Base-by-base conservation (phyloP, 2,113 vertebrate species). In the Tenrec ecaudatus region DNA sequence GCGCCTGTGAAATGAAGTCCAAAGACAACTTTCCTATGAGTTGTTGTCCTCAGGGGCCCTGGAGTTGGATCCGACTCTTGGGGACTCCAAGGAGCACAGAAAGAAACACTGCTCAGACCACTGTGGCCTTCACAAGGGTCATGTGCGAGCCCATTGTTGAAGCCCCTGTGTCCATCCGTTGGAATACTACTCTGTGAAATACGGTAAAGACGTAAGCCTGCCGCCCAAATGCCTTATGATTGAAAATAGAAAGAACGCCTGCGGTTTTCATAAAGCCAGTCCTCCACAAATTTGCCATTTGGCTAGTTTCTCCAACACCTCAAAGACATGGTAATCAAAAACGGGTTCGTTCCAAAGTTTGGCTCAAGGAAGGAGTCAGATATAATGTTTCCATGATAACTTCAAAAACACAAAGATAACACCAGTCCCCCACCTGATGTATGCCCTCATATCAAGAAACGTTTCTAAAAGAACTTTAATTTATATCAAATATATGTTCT, bases 401-500 rank as follows among this genome's bases (percentile, higher is more conserved):
- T 86, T 62, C 0, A n/a, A 88, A 82, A 93, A 82, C 20, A 82
- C 2, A 83, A 86, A 84, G 38, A 16, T 47, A 85, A 76, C 68
- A 29, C 43, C 79, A 92, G 76, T 66, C 68, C 80, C 6, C 29
- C 31, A 68, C 20, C 77, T 91, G 25, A 69, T 73, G 89, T 91
- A 33, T 27, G 17, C 29, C 15, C 9, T 89, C 81, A 82, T 71
- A 91, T 27, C 87, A 31, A 97, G 23, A 96, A 82, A 69, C 17
- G 78, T 27, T 96, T 16, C 73, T 75, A 71, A 57, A 92, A 93
- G 90, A 47, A 31, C 76, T 68, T 94, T 91, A 83, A 90, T 94
- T 93, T 80, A 94, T 62, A 22, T 89, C 88, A 80, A 93, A 22
- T 6, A 88, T 91, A 16, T 47, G 31, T 83, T 69, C n/a, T 68